Base-by-base conservation (phyloP, 2,888 invertebrate genomes). In the Luperina testacea region DNA sequence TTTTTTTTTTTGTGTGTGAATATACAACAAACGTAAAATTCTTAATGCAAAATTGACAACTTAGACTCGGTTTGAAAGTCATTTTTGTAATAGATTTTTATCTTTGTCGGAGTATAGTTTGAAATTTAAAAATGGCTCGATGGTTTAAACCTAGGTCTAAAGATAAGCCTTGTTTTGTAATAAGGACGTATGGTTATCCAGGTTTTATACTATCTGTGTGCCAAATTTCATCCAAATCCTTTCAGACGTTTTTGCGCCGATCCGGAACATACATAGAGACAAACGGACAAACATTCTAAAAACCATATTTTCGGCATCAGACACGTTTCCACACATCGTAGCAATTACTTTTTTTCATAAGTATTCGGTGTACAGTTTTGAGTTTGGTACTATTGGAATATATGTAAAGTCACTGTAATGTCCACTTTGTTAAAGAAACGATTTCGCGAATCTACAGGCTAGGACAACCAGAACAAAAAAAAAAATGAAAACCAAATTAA, bases 401-500 rank as follows among this genome's bases (percentile, higher is more conserved):
- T 51, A 51, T 51, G 7, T 57, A 57, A 8, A 57, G n/a, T 13
- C n/a, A n/a, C n/a, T 59, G 2, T 27, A 59, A 48, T 38, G 1
- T 20, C 20, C 11, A 38, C 45, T 57, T 57, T 45, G 32, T 17
- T 42, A 67, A 75, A 75, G 17, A 59, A 75, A 17, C 32, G 61
- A 77, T 77, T 77, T 48, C 1, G 7, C 9, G 5, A 75, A 45
- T 82, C n/a, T 53, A 32, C 32, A 57, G 15, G 20, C 51, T 24
- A 53, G 17, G 15, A 63, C 15, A 13, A 15, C 15, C 5, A 57
- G 9, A 48, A 76, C 17, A 77, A 77, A 80, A 32, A 59, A 20
- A 61, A 61, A 38, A 38, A 38, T 48, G 32, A 83, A 77, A 67
- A 42, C 15, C 42, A 59, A 83, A 77, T 83, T 79, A 38, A 45